Evolutionary conservation across 2,888 invertebrate species (phyloP), one percentile per base, ranked within the genome.

Genomic region (Mythimna pallens): DNA sequence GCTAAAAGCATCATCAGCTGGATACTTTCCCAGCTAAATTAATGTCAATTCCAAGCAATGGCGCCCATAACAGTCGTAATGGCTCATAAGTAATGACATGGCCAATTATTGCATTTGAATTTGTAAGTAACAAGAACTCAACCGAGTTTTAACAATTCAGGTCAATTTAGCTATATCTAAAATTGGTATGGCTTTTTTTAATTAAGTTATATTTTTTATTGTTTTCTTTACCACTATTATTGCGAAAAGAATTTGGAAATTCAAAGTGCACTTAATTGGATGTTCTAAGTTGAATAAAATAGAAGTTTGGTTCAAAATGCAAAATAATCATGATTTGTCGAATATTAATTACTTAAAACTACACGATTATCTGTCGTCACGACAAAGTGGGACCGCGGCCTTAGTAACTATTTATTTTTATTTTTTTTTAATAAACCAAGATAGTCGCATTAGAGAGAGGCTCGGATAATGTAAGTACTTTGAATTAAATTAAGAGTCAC

Each of bases 21-120:
- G 57, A 17, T 55, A 57, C 25, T 65, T 65, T 65, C 55, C 43
- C 65, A 14, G 5, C 22, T 20, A 64, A 64, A 64, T 59, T 20
- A 50, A 64, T 36, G 43, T 30, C 5, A 36, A 36, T 76, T 68
- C 25, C 25, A 22, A 43, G 76, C n/a, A 76, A 75, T 54, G 25
- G 14, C 34, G 20, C 54, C 36, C 25, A 17, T 68, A 63, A 36
- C 43, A 54, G 22, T 47, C 67, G 52, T 74, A 54, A 74, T 54
- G 34, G 17, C 20, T 30, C 61, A 52, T 63, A 73, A 52, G 40
- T 75, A 67, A 75, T 68, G 58, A 47, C 12, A 58, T 9, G 4
- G 47, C 20, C 67, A 50, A 54, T 75, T 67, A 68, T 36, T 64
- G 30, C 43, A 22, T 73, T 74, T 54, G 36, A 59, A 76, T 75